Conservation (phyloP, 2,888 invertebrate genomes). For the Kuschelorhynchus macadamiae region DNA sequence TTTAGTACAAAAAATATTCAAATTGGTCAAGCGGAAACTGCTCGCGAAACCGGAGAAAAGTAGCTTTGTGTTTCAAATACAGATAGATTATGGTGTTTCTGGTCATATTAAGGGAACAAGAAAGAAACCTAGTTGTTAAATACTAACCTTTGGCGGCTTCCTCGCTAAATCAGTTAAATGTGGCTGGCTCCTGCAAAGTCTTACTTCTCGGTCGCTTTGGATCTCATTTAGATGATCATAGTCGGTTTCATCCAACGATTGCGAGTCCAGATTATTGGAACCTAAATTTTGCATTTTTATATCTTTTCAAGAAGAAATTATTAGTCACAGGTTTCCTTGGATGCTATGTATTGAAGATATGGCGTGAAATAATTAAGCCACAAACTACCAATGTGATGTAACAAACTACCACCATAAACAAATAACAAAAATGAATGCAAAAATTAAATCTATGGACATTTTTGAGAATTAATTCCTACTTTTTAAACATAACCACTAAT, state of each 20-base stretch:
- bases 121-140: too few species aligned
- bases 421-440: neutral
- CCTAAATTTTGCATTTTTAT: constrained; percentile 28
- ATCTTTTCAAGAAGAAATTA: neutral
- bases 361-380: neutral
- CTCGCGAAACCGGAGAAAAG: too few species aligned
- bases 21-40: too few species aligned
- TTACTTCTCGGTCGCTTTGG: constrained; percentile 68
- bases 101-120: too few species aligned
- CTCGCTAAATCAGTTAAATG: constrained; percentile 73
- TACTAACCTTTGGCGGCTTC: constrained; percentile 74
- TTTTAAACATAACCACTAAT: too few species aligned
- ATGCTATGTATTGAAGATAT: too few species aligned
- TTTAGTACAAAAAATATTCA: too few species aligned
- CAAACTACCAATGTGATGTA: neutral
- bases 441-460: too few species aligned
- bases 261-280: constrained; percentile 23
- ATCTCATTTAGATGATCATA: constrained; percentile 70
- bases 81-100: too few species aligned
- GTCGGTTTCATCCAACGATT: constrained; percentile 68
- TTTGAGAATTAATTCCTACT: too few species aligned
- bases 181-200: constrained; percentile 61
- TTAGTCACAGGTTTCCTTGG: neutral
- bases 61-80: too few species aligned
- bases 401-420: neutral